Evolutionary conservation across 2,888 invertebrate genomes (phyloP), one percentile per base, ranked within the genome.

Genomic region (Beris morrisii): DNA sequence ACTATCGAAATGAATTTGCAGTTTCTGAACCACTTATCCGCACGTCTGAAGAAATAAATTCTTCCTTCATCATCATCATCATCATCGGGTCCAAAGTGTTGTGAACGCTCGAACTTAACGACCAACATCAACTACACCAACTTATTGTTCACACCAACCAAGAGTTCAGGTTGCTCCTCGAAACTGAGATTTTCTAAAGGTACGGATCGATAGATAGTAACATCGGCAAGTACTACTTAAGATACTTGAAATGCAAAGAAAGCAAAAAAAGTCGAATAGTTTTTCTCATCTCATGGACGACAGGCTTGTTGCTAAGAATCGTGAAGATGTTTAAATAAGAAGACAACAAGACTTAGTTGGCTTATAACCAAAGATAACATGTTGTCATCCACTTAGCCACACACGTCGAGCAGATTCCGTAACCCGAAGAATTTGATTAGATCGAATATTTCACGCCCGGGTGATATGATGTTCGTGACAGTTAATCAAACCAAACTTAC

Each of bases 341-440:
- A 66, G 59, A 67, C 64, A 57, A 56, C 64, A 55, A 52, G 66
- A 63, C 59, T 64, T 59, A 69, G 59, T 65, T 69, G 59, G 69
- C 69, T 64, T 67, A 67, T 69, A 67, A 69, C 61, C 45, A 64
- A 61, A 64, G 50, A 56, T 69, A 67, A 65, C 66, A 61, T 61
- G 59, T 46, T 65, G 65, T 69, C 69, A 69, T 69, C 67, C 69
- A 69, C 69, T 69, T 69, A 65, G 52, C 69, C 69, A 67, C 69
- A 69, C 69, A 69, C 67, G 69, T 50, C 38, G 69, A 38, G 9
- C 38, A 38, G 9, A 38, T 38, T 7, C 9, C 38, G 2, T 38
- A 38, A 38, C 38, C 5, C 38, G 38, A 38, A 38, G 6, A 45
- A 0, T 15, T 57, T 44, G 57, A 57, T 57, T 57, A 57, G 57